A percentile compares a stretch with the other conserved stretches of the same genome.
These are phyloP conservation scores for Agonum fuliginosum DNA, from an alignment of 2,888 invertebrate genomes.

Conservation along the genomic window DNA sequence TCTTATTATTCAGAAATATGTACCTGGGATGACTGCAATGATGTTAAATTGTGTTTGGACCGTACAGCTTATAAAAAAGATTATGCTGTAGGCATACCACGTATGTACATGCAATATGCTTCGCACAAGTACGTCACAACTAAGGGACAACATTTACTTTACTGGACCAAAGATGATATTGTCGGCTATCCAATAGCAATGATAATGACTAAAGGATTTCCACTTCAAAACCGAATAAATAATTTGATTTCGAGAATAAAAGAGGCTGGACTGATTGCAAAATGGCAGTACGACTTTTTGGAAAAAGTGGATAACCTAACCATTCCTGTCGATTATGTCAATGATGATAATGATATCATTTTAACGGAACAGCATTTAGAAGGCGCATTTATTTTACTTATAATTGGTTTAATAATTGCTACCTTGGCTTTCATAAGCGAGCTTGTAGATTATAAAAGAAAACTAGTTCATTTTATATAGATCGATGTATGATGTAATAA, in stretches of 20 bases:
- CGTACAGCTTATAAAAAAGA: slow-evolving; percentile 64
- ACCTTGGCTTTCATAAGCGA: slow-evolving; percentile 7
- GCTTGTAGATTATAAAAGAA: background rate
- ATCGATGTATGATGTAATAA: too few relatives aligned
- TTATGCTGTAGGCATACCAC: slow-evolving; percentile 65
- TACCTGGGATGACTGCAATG: slow-evolving; percentile 62
- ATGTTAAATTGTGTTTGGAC: slow-evolving; percentile 65
- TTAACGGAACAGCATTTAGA: slow-evolving; percentile 23
- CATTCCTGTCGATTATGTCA: background rate
- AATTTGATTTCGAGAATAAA: slow-evolving; percentile 65
- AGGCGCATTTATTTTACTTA: slow-evolving; percentile 27
- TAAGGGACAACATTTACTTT: slow-evolving; percentile 64
- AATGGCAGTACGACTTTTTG: slow-evolving; percentile 65
- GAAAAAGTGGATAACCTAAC: slow-evolving; percentile 51
- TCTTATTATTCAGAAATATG: slow-evolving; percentile 8
- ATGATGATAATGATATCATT: background rate
- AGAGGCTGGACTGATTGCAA: slow-evolving; percentile 66
- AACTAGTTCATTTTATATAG: too few relatives aligned
- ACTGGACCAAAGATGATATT: slow-evolving; percentile 66
- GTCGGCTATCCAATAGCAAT: slow-evolving; percentile 68
- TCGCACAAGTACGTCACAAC: slow-evolving; percentile 64
- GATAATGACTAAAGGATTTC: slow-evolving; percentile 69
- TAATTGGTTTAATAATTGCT: background rate
- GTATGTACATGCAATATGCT: slow-evolving; percentile 66
- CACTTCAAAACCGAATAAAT: slow-evolving; percentile 66